phyloP scores from a whole-genome alignment of 2,797 vertebrate species.

The Botia almorhae region DNA sequence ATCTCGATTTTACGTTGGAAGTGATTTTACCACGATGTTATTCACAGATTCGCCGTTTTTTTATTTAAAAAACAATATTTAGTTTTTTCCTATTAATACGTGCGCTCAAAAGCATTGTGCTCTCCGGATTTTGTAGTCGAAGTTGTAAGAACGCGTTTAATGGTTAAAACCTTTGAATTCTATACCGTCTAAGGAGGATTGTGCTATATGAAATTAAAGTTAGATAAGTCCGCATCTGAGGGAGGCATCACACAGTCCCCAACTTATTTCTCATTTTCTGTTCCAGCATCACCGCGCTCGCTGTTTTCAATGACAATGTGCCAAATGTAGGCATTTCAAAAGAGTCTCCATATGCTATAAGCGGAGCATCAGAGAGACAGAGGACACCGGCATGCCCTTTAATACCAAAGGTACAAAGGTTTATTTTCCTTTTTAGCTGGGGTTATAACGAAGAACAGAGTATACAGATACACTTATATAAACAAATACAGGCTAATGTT shows the following conservation, averaged over 20 bases:
- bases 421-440: slow-evolving; percentile 81
- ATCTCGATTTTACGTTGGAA: slow-evolving; percentile 94
- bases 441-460: slow-evolving; percentile 58
- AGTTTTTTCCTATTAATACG: background rate
- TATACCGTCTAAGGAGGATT: slow-evolving; percentile 97
- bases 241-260: slow-evolving; percentile 98
- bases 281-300: slow-evolving; percentile 96
- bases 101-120: slow-evolving; percentile 64
- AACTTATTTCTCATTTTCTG: slow-evolving; percentile 99
- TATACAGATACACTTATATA: slow-evolving; percentile 61
- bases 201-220: slow-evolving; percentile 99
- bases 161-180: slow-evolving; percentile 93
- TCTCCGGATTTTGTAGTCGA: slow-evolving; percentile 75
- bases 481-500: slow-evolving; percentile 21
- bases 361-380: slow-evolving; percentile 92
- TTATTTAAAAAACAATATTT: background rate
- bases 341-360: slow-evolving; percentile 99
- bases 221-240: slow-evolving; percentile 99
- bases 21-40: slow-evolving; percentile 83
- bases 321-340: slow-evolving; percentile 99
- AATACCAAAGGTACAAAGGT: slow-evolving; percentile 91
- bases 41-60: slow-evolving; percentile 55
- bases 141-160: slow-evolving; percentile 76
- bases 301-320: slow-evolving; percentile 99
- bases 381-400: slow-evolving; percentile 90